phyloP scores from a whole-genome alignment of 92 coral and sea anemone genomes.

The Porites cylindrica region DNA sequence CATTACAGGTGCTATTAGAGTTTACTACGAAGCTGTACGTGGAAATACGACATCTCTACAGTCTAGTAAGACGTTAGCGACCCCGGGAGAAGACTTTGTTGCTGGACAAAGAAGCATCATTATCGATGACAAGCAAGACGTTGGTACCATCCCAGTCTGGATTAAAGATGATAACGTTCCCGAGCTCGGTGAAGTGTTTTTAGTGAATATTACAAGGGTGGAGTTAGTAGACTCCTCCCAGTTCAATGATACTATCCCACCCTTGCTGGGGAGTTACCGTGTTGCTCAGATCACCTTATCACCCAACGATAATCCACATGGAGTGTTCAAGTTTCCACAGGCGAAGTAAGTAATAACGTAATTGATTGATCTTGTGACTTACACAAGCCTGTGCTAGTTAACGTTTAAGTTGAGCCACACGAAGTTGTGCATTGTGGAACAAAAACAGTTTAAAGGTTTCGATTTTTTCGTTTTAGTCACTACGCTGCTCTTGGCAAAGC shows the following conservation, averaged over 20 bases:
- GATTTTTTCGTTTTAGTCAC: too few species aligned
- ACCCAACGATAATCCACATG: constrained; percentile 91
- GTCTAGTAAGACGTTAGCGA: constrained; percentile 66
- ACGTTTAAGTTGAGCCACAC: too few species aligned
- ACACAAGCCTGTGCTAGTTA: neutral
- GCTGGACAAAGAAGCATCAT: constrained; percentile 63
- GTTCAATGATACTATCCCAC: constrained; percentile 65
- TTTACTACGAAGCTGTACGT: constrained; percentile 71
- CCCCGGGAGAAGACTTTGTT: constrained; percentile 74
- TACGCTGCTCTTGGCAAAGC: too few species aligned
- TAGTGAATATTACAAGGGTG: constrained; percentile 92
- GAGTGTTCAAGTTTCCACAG: constrained; percentile 79
- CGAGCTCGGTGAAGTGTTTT: constrained; percentile 86
- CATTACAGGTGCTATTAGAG: constrained; percentile 76
- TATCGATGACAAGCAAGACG: constrained; percentile 64
- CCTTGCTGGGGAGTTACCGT: constrained; percentile 72
- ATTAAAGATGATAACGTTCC: constrained; percentile 83
- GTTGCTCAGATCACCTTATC: constrained; percentile 76
- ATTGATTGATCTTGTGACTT: neutral
- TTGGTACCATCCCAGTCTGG: constrained; percentile 79
- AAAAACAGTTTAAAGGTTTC: too few species aligned
- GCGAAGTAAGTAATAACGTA: constrained; percentile 61
- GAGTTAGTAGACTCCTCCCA: constrained; percentile 71
- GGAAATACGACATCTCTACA: constrained; percentile 71
- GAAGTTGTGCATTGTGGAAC: too few species aligned